Base-by-base conservation (phyloP, 2,797 vertebrate species). In the Oreortyx pictus region DNA sequence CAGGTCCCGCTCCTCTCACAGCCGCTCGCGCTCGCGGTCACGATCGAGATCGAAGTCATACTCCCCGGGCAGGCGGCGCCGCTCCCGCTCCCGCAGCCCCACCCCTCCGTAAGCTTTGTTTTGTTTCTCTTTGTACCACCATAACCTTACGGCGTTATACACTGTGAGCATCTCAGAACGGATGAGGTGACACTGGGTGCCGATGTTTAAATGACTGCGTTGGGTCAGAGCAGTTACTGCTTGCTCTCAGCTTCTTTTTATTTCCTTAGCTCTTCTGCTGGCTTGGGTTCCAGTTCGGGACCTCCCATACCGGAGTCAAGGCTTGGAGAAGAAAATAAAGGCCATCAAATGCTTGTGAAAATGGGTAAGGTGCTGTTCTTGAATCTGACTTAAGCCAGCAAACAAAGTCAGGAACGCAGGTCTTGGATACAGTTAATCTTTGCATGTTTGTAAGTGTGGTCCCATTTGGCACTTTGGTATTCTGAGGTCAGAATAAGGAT, bases 331-430 rank as follows among this genome's bases (percentile, higher is more conserved):
- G 99, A 99, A 95, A 99, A 99, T 94, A 99, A 99, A 96, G 99
- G 99, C 33, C 99, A 99, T 94, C 99, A 99, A 96, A 98, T 99
- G 97, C 98, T 99, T 5, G 99, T 99, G 97, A 99, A 99, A 97
- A 99, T 99, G 99, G 99, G 99, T 99, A 97, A 92, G 98, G 25
- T 56, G 73, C 65, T 86, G 25, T 61, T 88, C 57, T 52, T 23
- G 47, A 77, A 12, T 33, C 67, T 68, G 56, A 14, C 2, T 1
- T 11, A 7, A 67, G 56, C 35, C 39, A n/a, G 66, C 35, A 75
- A 81, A 44, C 39, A 73, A 85, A 65, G 39, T 23, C 5, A 33
- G 54, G 72, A 35, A 29, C 46, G 3, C 0, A 41, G 17, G 14
- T 54, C 39, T 31, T 33, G 57, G 33, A 44, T 37, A 31, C 2